Base-by-base conservation (phyloP, 2,113 vertebrate species). In the Serinus canaria region DNA sequence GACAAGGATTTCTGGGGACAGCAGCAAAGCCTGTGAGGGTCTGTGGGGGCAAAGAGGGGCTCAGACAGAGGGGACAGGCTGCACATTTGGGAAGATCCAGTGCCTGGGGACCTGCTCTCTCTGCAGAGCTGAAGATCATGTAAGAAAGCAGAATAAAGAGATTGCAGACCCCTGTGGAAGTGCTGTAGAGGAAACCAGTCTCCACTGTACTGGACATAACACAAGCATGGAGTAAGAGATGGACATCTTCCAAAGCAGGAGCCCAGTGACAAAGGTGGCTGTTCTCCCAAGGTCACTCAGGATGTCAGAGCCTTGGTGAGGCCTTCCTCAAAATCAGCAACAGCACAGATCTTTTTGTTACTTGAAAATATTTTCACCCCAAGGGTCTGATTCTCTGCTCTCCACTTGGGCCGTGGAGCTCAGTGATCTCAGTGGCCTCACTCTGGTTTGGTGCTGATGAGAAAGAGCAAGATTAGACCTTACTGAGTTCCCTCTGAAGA, bases 51-150 rank as follows among this genome's bases (percentile, higher is more conserved):
- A 76, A 50, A 73, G 39, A 49, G 76, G n/a, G 50, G 55, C 19
- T 60, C 37, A 43, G 46, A 6, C 41, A 11, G 22, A 28, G 55
- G 60, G 77, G 31, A 69, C 43, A 52, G 33, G 27, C 17, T 60
- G 64, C 55, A 60, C 60, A 2, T 7, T 33, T 56, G 77, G 33
- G 52, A 72, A 68, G 30, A 30, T 67, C 47, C 62, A n/a, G 47
- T 1, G 1, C 31, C 39, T 39, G 67, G 14, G 84, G 47, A 60
- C 11, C 84, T 79, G 76, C 47, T 75, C 27, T 56, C 72, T 46
- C 52, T 64, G 67, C 31, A 23, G 7, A 19, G 24, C 1, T 10
- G 9, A 43, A 55, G 22, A 43, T 55, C 3, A 0, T 1, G 5
- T 49, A n/a, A 67, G 52, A 62, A 75, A 75, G 53, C 56, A 78